Evolutionary conservation across 2,888 invertebrate genomes (phyloP).

Genomic region (Aphodius sticticus): DNA sequence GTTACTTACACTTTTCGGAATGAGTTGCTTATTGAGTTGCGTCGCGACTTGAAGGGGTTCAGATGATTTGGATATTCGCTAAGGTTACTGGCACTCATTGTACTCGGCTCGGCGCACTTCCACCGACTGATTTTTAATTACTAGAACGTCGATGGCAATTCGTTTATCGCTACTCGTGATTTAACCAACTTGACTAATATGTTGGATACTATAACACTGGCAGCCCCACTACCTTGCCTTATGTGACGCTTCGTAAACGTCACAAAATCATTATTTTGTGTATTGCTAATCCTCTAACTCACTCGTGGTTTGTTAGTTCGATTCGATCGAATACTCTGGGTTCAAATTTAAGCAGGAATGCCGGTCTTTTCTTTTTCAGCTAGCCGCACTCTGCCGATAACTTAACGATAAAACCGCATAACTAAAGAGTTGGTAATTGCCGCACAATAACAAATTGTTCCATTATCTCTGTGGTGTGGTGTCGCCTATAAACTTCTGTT

Average conservation of each 20-base stretch:
- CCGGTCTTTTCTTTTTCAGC: neutral
- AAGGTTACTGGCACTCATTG: constrained; percentile 27
- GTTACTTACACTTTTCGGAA: constrained; percentile 26
- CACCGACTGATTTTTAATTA: constrained; percentile 4
- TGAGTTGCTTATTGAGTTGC: constrained; percentile 28
- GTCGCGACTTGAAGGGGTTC: constrained; percentile 75
- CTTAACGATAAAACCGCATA: neutral
- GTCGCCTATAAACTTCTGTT: neutral
- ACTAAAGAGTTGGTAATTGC: neutral
- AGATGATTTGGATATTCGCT: constrained; percentile 79
- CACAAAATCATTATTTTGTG: constrained; percentile 19
- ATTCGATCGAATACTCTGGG: constrained; percentile 4
- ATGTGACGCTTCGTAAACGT: constrained; percentile 28
- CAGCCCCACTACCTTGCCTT: constrained; percentile 6
- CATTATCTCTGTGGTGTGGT: neutral
- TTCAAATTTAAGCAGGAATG: neutral
- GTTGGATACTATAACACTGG: constrained; percentile 8
- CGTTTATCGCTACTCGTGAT: constrained; percentile 24
- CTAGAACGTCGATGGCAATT: constrained; percentile 8
- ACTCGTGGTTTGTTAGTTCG: neutral
- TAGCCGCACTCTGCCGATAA: constrained; percentile 11
- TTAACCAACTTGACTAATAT: constrained; percentile 18
- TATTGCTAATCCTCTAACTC: constrained; percentile 8
- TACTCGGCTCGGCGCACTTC: neutral
- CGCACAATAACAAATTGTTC: neutral